Evolutionary conservation across 92 coral and sea anemone genomes (phyloP), one percentile per base, ranked within the genome.

Genomic region (Palythoa heliodiscus): DNA sequence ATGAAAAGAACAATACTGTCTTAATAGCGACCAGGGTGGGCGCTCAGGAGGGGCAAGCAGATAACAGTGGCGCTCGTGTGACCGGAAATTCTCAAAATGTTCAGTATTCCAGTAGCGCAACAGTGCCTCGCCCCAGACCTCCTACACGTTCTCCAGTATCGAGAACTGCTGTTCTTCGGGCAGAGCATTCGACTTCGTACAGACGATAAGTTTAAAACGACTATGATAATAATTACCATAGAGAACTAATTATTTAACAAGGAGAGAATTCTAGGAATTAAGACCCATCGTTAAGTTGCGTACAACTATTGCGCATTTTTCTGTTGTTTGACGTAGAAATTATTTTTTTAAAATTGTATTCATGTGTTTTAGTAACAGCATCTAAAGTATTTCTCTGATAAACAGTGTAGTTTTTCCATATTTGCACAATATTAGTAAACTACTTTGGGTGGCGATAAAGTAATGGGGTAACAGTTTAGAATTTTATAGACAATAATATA

Each of bases 1-100:
- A 93, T 78, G 98, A 95, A 29, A 88, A 91, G 55, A 90, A 86
- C 39, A 75, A 82, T 52, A 75, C 87, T 13, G 92, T 80, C 12
- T 66, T 80, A 57, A 68, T 80, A 80, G 84, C 84, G 6, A 67
- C 84, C 38, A 47, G 84, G 58, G 58, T 80, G 23, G 74, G 73
- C 52, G 10, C 55, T 11, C 71, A 78, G 71, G 39, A 23, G 22
- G 50, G 74, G 55, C 74, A 80, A 48, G 75, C 54, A 53, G 60
- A 53, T 20, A 73, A 80, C 14, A 7, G 15, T 9, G 70, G 47
- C 11, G 20, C 84, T 22, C 57, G 15, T 38, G 25, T 69, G 16
- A 10, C 74, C 3, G 52, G 24, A 6, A 74, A 47, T 9, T 14
- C 73, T 19, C 3, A 17, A 15, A n/a, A 20, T 23, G 57, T 40